A percentile compares a stretch with the other conserved stretches of the same genome.
These are phyloP conservation scores for Clamator glandarius DNA, from an alignment of 2,797 vertebrate species.

Conservation along the genomic window DNA sequence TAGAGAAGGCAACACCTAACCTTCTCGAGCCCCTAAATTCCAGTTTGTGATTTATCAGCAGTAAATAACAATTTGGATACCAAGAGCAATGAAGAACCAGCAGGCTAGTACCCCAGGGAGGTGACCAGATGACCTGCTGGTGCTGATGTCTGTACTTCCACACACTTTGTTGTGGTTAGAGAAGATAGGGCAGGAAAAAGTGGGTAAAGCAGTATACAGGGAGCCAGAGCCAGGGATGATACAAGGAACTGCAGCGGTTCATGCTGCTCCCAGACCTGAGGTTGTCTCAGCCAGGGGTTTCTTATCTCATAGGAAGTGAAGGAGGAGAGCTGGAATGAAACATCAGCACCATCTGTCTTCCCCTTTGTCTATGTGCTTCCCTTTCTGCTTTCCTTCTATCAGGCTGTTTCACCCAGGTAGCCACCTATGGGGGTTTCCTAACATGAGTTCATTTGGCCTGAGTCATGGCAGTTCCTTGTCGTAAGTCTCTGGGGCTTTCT, in stretches of 20 bases:
- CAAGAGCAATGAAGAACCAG: accelerated
- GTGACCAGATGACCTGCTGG: neutral
- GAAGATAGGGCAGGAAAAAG: neutral
- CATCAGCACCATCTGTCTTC: neutral
- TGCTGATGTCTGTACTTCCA: neutral
- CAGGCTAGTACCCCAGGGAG: neutral
- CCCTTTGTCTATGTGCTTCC: neutral
- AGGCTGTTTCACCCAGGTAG: neutral
- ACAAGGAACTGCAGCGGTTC: neutral
- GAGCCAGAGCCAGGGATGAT: accelerated
- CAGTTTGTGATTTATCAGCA: neutral
- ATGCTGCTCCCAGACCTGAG: neutral
- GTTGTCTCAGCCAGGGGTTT: neutral
- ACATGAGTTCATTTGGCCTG: accelerated
- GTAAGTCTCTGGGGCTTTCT: neutral
- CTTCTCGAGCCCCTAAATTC: neutral
- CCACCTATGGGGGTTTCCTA: neutral
- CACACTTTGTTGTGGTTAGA: accelerated
- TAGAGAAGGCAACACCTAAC: neutral
- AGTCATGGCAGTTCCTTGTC: neutral
- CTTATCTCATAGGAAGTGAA: neutral
- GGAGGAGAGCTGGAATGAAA: neutral
- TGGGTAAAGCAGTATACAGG: neutral
- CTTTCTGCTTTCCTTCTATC: neutral
- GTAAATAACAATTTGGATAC: neutral